Conservation (phyloP, 2,888 invertebrate genomes). For the Lasioglossum pauxillum region DNA sequence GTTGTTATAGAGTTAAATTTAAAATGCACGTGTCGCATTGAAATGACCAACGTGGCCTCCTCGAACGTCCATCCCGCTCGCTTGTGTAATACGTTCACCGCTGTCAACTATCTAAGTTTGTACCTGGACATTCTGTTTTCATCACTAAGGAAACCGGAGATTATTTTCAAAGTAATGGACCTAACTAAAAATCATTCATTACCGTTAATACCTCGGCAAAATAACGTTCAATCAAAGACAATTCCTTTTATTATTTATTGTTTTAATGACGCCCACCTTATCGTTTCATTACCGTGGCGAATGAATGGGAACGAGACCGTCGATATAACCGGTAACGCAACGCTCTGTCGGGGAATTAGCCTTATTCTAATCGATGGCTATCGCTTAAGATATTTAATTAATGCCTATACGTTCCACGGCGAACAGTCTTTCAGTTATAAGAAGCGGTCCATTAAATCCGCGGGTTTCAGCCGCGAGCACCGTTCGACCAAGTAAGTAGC, state of each 20-base stretch:
- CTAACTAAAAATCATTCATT: not conserved
- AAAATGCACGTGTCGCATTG: constrained; percentile 47
- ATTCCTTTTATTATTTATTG: not conserved
- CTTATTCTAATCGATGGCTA: constrained; percentile 32
- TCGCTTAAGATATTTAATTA: constrained; percentile 51
- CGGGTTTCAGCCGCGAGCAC: not conserved
- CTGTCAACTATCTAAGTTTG: not conserved
- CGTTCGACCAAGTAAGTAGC: constrained; percentile 25
- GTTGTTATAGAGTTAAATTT: constrained; percentile 48
- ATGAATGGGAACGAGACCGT: not conserved
- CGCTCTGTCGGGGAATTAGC: not conserved
- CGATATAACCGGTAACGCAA: constrained; percentile 9
- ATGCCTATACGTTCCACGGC: constrained; percentile 28
- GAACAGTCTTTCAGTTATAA: constrained; percentile 27
- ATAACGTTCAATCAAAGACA: not conserved
- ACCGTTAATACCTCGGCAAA: not conserved
- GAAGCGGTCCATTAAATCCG: constrained; percentile 42
- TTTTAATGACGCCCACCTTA: constrained; percentile 11
- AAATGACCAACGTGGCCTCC: constrained; percentile 30
- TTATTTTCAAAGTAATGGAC: not conserved
- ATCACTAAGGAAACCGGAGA: not conserved
- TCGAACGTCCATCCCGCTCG: constrained; percentile 6
- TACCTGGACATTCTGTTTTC: not conserved
- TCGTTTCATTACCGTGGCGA: not conserved
- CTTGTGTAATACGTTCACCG: constrained; percentile 9